Conservation (phyloP, 2,113 vertebrate species). For the Sclerurus mexicanus region DNA sequence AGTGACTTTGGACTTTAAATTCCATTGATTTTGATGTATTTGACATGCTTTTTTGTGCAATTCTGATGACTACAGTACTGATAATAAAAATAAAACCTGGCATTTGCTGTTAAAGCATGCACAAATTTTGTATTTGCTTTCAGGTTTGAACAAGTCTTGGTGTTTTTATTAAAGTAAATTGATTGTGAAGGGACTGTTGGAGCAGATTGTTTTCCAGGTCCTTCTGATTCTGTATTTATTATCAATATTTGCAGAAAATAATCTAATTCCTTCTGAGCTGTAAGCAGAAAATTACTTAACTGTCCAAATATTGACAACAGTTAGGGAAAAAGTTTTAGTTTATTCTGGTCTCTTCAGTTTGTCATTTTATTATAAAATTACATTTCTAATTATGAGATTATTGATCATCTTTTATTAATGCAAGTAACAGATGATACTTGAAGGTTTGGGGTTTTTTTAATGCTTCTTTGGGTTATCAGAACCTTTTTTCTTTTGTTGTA, state of each 20-base stretch:
- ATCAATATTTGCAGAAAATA: slow-evolving; percentile 35
- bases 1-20: neutral
- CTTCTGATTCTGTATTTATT: slow-evolving; percentile 21
- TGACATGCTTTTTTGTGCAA: neutral
- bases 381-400: neutral
- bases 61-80: neutral
- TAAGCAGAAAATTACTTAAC: neutral
- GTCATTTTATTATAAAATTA: neutral
- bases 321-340: neutral
- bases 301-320: slow-evolving; percentile 5
- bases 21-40: neutral
- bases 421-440: neutral
- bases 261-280: neutral
- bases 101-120: neutral
- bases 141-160: neutral
- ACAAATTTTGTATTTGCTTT: neutral
- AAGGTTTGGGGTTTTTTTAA: neutral
- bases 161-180: slow-evolving; percentile 4
- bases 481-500: neutral
- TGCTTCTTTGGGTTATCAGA: neutral
- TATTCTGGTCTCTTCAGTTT: neutral
- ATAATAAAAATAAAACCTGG: neutral
- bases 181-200: neutral
- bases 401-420: neutral
- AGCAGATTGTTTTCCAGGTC: neutral